Percentiles rank a stretch among this genome's conserved stretches.
phyloP scores from a whole-genome alignment of 2,888 invertebrate genomes.

The Trimorus sp. region DNA sequence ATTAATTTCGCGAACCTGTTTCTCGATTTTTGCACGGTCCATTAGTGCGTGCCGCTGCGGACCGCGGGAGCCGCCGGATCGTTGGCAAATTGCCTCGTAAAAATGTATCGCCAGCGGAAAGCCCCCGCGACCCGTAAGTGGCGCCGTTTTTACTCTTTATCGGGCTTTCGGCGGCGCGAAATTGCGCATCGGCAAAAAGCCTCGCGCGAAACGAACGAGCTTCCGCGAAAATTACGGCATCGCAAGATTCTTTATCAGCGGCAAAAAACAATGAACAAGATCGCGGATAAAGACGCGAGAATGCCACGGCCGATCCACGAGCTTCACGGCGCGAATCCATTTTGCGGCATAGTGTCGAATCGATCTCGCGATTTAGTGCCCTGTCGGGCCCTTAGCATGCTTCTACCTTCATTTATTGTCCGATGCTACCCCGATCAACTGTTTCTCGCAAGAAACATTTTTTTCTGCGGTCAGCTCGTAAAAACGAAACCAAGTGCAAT shows the following conservation, averaged over 20 bases:
- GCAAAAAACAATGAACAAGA: too few species aligned
- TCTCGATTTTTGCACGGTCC: slow-evolving; percentile 48
- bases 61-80: slow-evolving; percentile 70
- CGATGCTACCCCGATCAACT: slow-evolving; percentile 38
- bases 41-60: slow-evolving; percentile 70
- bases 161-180: slow-evolving; percentile 58
- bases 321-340: too few species aligned
- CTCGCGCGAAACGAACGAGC: slow-evolving; percentile 56
- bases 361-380: too few species aligned
- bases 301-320: too few species aligned
- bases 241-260: too few species aligned
- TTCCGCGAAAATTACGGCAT: not conserved
- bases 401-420: slow-evolving; percentile 37
- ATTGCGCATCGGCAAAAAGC: slow-evolving; percentile 54
- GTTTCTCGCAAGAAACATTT: slow-evolving; percentile 35
- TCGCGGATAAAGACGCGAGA: too few species aligned
- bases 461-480: slow-evolving; percentile 21
- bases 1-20: slow-evolving; percentile 55
- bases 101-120: slow-evolving; percentile 70
- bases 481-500: slow-evolving; percentile 15
- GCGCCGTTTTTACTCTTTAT: slow-evolving; percentile 64
- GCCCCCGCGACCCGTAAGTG: slow-evolving; percentile 61
- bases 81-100: slow-evolving; percentile 73
- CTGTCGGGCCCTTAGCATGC: too few species aligned
- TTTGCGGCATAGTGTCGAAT: too few species aligned